phyloP scores from a whole-genome alignment of 2,797 vertebrate species.

The Epinephelus malabaricus region DNA sequence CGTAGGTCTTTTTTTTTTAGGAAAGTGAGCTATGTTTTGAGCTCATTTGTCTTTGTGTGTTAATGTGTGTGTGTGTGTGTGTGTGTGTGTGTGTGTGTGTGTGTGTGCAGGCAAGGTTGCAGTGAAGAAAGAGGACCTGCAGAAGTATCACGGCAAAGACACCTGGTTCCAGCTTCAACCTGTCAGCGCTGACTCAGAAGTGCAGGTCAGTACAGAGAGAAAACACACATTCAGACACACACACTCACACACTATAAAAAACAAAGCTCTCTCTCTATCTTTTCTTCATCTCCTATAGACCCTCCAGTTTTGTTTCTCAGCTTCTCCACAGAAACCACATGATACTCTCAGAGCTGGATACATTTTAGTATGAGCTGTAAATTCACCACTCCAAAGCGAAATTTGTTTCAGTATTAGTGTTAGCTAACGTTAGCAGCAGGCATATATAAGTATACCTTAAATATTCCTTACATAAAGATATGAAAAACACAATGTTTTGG shows the following conservation, averaged over 20 bases:
- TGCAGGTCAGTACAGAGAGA: slow-evolving; percentile 90
- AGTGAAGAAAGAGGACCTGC: slow-evolving; percentile 97
- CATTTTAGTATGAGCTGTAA: background rate
- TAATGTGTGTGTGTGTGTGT: slow-evolving; percentile 47
- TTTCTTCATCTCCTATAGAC: slow-evolving; percentile 1
- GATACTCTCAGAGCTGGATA: background rate
- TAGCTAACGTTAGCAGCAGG: background rate
- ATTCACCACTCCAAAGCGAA: too few species aligned
- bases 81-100: slow-evolving; percentile 46
- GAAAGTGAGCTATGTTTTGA: slow-evolving; percentile 27
- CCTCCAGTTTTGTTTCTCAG: slow-evolving; percentile 11
- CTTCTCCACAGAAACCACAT: slow-evolving; percentile 10
- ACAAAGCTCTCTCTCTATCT: slow-evolving; percentile 13
- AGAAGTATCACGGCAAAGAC: slow-evolving; percentile 98
- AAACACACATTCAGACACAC: slow-evolving; percentile 12
- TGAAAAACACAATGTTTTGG: background rate
- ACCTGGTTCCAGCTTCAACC: slow-evolving; percentile 99
- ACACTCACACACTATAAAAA: slow-evolving; percentile 8
- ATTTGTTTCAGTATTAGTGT: background rate
- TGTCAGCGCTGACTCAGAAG: slow-evolving; percentile 98
- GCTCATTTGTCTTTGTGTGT: slow-evolving; percentile 47
- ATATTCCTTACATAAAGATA: background rate
- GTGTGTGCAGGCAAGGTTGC: slow-evolving; percentile 93
- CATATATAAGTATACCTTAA: too few species aligned
- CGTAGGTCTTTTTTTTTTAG: slow-evolving; percentile 1